Percentiles rank a stretch among this genome's conserved stretches.
These are phyloP conservation scores for Drosophila rubida DNA, from an alignment of 2,888 invertebrate species.

Conservation along the genomic window DNA sequence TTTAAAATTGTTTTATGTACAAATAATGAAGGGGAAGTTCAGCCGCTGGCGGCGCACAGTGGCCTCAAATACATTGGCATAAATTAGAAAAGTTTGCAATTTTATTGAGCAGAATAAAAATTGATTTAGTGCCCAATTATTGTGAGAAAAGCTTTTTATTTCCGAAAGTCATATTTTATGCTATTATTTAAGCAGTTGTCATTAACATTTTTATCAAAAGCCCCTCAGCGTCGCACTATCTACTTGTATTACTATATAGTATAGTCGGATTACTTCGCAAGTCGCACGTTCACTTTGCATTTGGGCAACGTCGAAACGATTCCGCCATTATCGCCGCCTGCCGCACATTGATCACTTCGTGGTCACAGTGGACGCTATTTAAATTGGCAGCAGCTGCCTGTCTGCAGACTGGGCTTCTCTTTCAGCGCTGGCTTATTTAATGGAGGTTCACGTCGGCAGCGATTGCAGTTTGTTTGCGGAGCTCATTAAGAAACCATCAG, in stretches of 20 bases:
- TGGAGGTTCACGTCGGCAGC: slow-evolving; percentile 40
- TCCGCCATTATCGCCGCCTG: slow-evolving; percentile 2
- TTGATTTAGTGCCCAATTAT: neutral
- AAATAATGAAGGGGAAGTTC: slow-evolving; percentile 54
- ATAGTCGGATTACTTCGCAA: neutral
- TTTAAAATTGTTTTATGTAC: slow-evolving; percentile 58
- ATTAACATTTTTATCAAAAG: neutral
- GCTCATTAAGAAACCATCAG: slow-evolving; percentile 75
- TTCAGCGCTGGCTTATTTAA: slow-evolving; percentile 50
- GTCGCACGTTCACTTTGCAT: neutral
- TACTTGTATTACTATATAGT: too few species aligned
- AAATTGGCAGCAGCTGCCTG: slow-evolving; percentile 34
- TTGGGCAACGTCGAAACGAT: neutral
- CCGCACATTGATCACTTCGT: slow-evolving; percentile 4
- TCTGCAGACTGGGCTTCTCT: neutral
- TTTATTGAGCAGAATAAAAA: neutral
- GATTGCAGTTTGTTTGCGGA: slow-evolving; percentile 51
- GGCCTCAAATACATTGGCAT: neutral
- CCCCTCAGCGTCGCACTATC: too few species aligned
- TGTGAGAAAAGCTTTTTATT: neutral
- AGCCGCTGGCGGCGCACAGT: slow-evolving; percentile 4
- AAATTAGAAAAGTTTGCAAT: neutral
- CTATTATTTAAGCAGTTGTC: neutral
- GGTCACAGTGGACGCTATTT: slow-evolving; percentile 38
- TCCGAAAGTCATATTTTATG: neutral